Conservation (phyloP, 2,113 vertebrate genomes). For the Poeciliopsis turrubarensis region DNA sequence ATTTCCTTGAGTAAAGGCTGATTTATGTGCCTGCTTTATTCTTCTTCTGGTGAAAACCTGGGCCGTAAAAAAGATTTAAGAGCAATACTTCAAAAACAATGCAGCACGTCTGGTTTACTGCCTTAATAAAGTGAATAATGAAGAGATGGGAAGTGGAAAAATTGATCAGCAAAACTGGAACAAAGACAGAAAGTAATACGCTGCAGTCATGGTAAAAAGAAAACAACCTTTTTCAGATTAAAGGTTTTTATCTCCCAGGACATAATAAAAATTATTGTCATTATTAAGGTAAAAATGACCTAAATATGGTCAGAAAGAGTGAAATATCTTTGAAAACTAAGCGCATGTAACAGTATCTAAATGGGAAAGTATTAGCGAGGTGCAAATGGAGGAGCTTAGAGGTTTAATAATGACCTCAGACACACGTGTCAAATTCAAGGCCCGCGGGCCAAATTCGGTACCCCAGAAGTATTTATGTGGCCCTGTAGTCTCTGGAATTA, state of each 20-base stretch:
- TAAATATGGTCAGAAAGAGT: neutral
- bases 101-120: neutral
- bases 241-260: too few species aligned
- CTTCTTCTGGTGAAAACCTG: slow-evolving; percentile 6
- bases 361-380: too few species aligned
- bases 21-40: slow-evolving; percentile 53
- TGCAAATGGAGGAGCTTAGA: too few species aligned
- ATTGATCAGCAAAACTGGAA: neutral
- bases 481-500: too few species aligned
- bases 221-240: neutral
- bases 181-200: neutral
- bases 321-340: too few species aligned
- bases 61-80: slow-evolving; percentile 22
- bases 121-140: neutral
- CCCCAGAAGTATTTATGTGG: too few species aligned
- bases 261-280: neutral
- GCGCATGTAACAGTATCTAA: too few species aligned
- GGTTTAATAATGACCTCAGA: too few species aligned
- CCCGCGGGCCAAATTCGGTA: too few species aligned
- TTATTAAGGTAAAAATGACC: neutral
- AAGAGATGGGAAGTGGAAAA: neutral
- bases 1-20: slow-evolving; percentile 58
- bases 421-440: too few species aligned
- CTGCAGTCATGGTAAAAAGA: neutral
- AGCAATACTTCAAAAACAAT: neutral